Evolutionary conservation across 2,797 vertebrate genomes (phyloP).

Genomic region (Meda fulgida): DNA sequence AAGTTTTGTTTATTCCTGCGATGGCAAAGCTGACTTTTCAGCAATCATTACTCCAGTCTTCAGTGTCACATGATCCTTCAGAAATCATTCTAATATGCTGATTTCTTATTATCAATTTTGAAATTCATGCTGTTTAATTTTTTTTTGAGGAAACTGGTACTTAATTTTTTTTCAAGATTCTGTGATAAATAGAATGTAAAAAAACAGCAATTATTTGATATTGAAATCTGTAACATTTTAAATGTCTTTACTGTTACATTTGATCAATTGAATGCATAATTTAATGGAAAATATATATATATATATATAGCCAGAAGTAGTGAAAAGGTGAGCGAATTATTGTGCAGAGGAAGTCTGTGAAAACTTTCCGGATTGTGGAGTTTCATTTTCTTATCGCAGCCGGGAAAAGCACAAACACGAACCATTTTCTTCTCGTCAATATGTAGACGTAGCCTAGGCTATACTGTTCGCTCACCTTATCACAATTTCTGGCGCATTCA

Average conservation of each 20-base stretch:
- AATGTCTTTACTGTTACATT: background rate
- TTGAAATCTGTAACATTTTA: background rate
- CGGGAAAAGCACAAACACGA: too few species aligned
- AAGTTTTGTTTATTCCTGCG: background rate
- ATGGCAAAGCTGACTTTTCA: background rate
- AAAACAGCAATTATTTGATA: background rate
- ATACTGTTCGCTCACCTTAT: too few species aligned
- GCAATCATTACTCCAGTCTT: background rate
- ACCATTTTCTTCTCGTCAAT: too few species aligned
- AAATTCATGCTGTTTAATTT: background rate
- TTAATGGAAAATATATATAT: too few species aligned
- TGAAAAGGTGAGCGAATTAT: too few species aligned
- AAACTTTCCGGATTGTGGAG: too few species aligned
- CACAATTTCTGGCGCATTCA: too few species aligned
- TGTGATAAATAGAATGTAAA: background rate
- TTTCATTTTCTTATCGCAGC: too few species aligned
- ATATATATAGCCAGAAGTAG: too few species aligned
- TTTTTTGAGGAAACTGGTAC: background rate
- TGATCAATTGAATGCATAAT: background rate
- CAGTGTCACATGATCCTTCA: background rate
- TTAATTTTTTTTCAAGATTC: too few species aligned
- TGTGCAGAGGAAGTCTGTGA: too few species aligned
- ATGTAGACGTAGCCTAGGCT: too few species aligned
- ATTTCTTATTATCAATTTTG: background rate
- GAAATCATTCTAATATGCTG: background rate